phyloP scores from a whole-genome alignment of 2,797 vertebrate species.

The Acanthis flammea region DNA sequence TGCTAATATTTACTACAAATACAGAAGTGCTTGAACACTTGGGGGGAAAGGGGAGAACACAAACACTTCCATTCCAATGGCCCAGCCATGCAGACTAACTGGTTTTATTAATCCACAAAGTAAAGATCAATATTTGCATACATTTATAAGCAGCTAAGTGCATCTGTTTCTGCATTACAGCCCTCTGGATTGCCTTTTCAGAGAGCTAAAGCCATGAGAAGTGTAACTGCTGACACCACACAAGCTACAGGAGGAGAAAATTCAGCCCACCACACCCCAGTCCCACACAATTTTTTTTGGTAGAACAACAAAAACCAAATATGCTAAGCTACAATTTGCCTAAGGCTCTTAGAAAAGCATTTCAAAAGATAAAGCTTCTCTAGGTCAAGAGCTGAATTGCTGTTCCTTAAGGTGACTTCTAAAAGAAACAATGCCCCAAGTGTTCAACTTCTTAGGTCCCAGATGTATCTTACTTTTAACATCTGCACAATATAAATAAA shows the following conservation, averaged over 20 bases:
- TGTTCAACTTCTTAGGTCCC: neutral
- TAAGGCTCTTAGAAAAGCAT: constrained; percentile 20
- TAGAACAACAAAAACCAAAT: neutral
- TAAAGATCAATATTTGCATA: neutral
- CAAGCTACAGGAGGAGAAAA: neutral
- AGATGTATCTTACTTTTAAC: constrained; percentile 31
- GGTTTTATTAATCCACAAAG: neutral
- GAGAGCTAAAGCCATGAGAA: neutral
- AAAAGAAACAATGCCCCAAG: constrained; percentile 43
- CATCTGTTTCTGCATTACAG: neutral
- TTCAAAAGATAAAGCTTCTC: constrained; percentile 35
- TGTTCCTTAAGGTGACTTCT: constrained; percentile 31
- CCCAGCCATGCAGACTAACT: neutral
- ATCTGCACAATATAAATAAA: constrained; percentile 47
- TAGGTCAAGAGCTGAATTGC: constrained; percentile 21
- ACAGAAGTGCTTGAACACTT: neutral
- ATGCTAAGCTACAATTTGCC: constrained; percentile 14
- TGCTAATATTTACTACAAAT: neutral
- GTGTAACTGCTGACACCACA: neutral
- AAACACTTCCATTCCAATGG: neutral
- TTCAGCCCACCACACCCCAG: neutral
- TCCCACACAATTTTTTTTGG: neutral
- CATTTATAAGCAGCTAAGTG: neutral
- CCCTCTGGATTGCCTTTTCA: neutral
- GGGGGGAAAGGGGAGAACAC: accelerated